Evolutionary conservation across 2,113 vertebrate species (phyloP), one percentile per base, ranked within the genome.

Genomic region (Crotalus horridus): DNA sequence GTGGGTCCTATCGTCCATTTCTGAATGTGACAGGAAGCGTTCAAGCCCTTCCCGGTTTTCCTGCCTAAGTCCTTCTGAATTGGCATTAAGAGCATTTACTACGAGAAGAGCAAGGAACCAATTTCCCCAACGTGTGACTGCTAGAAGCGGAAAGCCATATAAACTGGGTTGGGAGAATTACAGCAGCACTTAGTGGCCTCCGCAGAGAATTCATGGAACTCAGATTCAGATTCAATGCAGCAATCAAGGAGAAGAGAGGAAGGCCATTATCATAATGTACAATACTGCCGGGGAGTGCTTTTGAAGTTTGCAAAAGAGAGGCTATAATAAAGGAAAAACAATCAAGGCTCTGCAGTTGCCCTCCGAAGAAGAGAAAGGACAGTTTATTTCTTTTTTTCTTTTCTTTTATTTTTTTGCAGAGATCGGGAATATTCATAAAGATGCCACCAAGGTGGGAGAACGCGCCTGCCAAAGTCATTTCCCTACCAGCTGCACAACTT

Each of bases 271-370:
- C 92, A 95, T 95, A 93, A 94, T 96, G 92, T 93, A 94, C 90
- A 95, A 93, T 81, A 89, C 56, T 59, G 91, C 90, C 94, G 93
- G 91, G 92, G 94, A 96, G 94, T 69, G 87, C 53, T 94, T 59
- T 92, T 94, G 85, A 95, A 96, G 94, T 95, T 95, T 96, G 95
- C 89, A 89, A 93, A 55, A 10, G 87, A 96, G 95, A 91, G 56
- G 92, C 93, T 95, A n/a, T 93, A 96, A 96, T 95, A 95, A 95
- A 95, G 90, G 89, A 21, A 58, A 95, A 95, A 93, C 96, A 96
- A 96, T 95, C 92, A 93, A 96, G 92, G 87, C 92, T 94, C 92
- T 89, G 89, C 89, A 90, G 96, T 92, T 94, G 88, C 93, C 17
- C 3, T 92, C 93, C 94, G 85, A 86, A 94, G 74, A 92, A 88